Evolutionary conservation across 2,888 invertebrate genomes (phyloP).

Genomic region (Andricus quercusramuli): DNA sequence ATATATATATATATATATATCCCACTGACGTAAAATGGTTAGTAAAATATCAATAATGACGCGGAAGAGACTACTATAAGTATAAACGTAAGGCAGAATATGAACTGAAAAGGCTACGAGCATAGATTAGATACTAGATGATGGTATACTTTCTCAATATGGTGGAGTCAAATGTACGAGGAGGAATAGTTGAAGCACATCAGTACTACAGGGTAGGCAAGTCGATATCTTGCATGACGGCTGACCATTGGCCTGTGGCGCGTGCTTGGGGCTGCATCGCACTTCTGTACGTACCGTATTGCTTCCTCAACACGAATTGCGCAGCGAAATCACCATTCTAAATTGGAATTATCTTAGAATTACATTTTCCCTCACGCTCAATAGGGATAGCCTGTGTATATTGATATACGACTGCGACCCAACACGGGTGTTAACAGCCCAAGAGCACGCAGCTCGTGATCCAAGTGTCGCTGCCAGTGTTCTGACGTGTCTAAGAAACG

Average conservation of each 20-base stretch:
- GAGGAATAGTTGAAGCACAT: not conserved
- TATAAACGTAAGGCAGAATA: not conserved
- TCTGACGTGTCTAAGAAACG: conserved; percentile 45
- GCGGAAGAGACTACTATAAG: not conserved
- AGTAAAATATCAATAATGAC: conserved; percentile 25
- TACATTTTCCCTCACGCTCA: conserved; percentile 54
- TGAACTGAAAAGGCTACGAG: conserved; percentile 1
- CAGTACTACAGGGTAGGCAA: not conserved
- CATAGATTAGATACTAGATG: not conserved
- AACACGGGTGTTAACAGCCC: conserved; percentile 58
- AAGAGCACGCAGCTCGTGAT: conserved; percentile 58
- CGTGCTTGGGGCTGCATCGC: conserved; percentile 56
- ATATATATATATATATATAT: conserved; percentile 7
- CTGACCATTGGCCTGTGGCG: conserved; percentile 60
- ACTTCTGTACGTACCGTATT: conserved; percentile 53
- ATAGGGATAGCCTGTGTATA: conserved; percentile 49
- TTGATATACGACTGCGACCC: conserved; percentile 60
- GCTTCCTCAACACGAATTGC: conserved; percentile 70
- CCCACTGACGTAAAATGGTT: conserved; percentile 16
- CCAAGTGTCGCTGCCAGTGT: conserved; percentile 46
- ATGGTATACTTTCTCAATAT: not conserved
- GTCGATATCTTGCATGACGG: conserved; percentile 61
- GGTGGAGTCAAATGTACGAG: not conserved
- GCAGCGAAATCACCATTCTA: conserved; percentile 70
- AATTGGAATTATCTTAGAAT: conserved; percentile 70